These are phyloP conservation scores for Orgyia antiqua DNA, from an alignment of 2,888 invertebrate genomes.

Conservation along the genomic window DNA sequence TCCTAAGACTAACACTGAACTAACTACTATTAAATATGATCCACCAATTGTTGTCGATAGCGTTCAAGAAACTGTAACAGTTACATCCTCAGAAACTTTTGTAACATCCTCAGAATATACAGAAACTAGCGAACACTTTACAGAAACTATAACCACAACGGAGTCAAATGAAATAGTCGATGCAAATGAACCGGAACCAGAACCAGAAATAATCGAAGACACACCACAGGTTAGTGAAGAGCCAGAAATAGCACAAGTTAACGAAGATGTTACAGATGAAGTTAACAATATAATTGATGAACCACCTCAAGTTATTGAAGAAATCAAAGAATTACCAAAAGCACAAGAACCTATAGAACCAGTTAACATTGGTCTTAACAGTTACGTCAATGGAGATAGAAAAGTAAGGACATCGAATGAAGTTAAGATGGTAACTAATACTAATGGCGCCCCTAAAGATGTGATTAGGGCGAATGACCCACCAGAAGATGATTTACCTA, in stretches of 20 bases:
- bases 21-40: constrained; percentile 16
- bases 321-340: constrained; percentile 9
- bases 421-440: constrained; percentile 58
- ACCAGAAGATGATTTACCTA: constrained; percentile 67
- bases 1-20: constrained; percentile 30
- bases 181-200: neutral
- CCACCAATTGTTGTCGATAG: constrained; percentile 23
- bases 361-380: constrained; percentile 2
- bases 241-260: neutral
- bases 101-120: constrained; percentile 10
- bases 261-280: neutral
- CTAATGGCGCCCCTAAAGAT: constrained; percentile 55
- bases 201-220: neutral
- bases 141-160: constrained; percentile 5
- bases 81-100: constrained; percentile 9
- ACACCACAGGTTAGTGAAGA: neutral
- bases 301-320: constrained; percentile 7
- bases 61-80: constrained; percentile 5
- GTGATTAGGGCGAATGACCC: constrained; percentile 69
- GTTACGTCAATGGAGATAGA: constrained; percentile 35
- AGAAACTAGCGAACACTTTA: constrained; percentile 6
- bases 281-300: constrained; percentile 7
- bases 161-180: neutral
- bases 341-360: constrained; percentile 4
- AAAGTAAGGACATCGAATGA: constrained; percentile 59